phyloP scores from a whole-genome alignment of 2,113 vertebrate genomes.

The Asarcornis scutulata region DNA sequence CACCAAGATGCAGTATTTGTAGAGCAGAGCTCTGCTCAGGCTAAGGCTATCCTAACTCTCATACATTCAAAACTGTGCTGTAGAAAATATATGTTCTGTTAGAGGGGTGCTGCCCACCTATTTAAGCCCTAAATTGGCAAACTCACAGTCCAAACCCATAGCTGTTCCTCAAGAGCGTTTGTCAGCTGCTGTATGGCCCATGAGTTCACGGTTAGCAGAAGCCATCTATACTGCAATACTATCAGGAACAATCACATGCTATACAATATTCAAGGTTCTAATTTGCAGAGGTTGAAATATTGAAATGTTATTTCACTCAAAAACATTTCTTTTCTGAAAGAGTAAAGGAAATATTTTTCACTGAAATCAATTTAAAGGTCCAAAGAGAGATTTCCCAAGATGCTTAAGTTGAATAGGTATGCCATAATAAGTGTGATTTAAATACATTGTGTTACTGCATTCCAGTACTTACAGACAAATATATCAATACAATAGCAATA shows the following conservation, averaged over 20 bases:
- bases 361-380: constrained; percentile 32
- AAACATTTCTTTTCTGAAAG: constrained; percentile 31
- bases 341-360: constrained; percentile 35
- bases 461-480: background rate
- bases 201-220: background rate
- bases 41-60: background rate
- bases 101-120: background rate
- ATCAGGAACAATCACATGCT: background rate
- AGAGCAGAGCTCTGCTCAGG: background rate
- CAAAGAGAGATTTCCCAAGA: constrained; percentile 32
- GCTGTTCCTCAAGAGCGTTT: background rate
- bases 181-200: background rate
- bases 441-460: background rate
- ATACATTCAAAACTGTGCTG: background rate
- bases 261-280: constrained; percentile 26
- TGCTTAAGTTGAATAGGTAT: background rate
- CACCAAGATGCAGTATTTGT: background rate
- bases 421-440: constrained; percentile 10
- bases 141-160: background rate
- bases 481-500: background rate
- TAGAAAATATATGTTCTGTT: background rate
- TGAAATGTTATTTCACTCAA: constrained; percentile 26
- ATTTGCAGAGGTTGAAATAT: constrained; percentile 17
- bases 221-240: background rate
- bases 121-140: background rate